Evolutionary conservation across 2,888 invertebrate species (phyloP).

Genomic region (Tortricodes alternella): DNA sequence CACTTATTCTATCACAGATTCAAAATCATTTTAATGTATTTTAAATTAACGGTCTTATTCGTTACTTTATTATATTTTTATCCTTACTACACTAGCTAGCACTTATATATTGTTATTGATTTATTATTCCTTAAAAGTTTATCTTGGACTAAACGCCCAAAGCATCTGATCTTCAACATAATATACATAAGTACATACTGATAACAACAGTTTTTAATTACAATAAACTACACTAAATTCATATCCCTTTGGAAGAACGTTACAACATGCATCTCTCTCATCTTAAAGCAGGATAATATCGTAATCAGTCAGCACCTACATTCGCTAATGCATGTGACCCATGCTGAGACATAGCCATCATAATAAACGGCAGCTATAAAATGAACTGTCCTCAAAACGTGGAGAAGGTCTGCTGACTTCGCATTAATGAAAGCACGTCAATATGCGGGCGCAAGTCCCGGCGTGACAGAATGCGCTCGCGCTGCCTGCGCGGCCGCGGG

Average conservation of each 20-base stretch:
- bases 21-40: no score
- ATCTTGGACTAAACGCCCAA: no score
- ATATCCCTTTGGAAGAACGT: background rate
- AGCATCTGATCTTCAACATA: no score
- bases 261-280: background rate
- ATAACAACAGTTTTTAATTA: background rate
- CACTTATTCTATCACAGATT: no score
- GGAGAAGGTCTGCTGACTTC: constrained; percentile 59
- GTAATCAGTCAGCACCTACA: constrained; percentile 41
- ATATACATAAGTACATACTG: no score
- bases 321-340: constrained; percentile 47
- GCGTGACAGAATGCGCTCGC: constrained; percentile 76
- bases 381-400: constrained; percentile 55
- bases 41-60: no score
- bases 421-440: constrained; percentile 74
- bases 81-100: no score
- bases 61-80: no score
- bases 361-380: constrained; percentile 54
- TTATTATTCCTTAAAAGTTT: no score
- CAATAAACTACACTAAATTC: background rate
- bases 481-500: constrained; percentile 41
- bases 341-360: constrained; percentile 49
- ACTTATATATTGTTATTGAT: no score
- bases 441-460: constrained; percentile 72
- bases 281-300: constrained; percentile 35